Percentiles rank a stretch among this genome's conserved stretches.
Conservation (phyloP, 2,888 invertebrate genomes). For the Melanophora roralis region DNA sequence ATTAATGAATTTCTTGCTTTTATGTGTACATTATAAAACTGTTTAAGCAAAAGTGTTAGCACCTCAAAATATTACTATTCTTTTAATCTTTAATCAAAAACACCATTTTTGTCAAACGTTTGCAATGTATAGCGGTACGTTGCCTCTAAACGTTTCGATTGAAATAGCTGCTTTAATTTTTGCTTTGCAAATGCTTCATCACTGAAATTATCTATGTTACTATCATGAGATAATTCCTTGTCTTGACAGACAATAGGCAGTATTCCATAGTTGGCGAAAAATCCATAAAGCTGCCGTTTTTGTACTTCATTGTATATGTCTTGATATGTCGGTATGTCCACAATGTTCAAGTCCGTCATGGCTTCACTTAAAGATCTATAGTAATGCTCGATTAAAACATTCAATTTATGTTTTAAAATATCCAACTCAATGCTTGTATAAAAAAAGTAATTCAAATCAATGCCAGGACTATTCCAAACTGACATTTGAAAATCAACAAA, state of each 20-base stretch:
- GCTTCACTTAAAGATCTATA: conserved; percentile 46
- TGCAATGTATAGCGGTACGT: conserved; percentile 63
- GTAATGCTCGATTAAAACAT: conserved; percentile 64
- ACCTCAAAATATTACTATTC: too few relatives aligned
- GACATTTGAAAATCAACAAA: conserved; percentile 70
- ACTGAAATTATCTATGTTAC: conserved; percentile 62
- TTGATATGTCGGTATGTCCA: conserved; percentile 58
- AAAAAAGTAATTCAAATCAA: conserved; percentile 70
- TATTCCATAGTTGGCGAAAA: conserved; percentile 61
- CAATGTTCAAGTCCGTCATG: conserved; percentile 20
- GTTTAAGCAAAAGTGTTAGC: too few relatives aligned
- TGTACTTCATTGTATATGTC: conserved; percentile 61
- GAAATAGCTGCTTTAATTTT: conserved; percentile 60
- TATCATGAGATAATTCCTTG: conserved; percentile 56
- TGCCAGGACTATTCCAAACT: conserved; percentile 66
- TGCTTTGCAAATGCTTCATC: conserved; percentile 58
- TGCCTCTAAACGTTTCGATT: conserved; percentile 57
- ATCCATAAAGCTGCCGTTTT: conserved; percentile 61
- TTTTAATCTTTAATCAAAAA: conserved; percentile 56
- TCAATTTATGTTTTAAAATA: conserved; percentile 62
- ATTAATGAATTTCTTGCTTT: too few relatives aligned
- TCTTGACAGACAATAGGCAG: conserved; percentile 64
- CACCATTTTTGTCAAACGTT: conserved; percentile 64
- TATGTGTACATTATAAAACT: too few relatives aligned
- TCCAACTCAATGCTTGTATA: conserved; percentile 65